Evolutionary conservation across 1,140 invertebrate genomes (phyloP).

Genomic region (Phthorimaea operculella): DNA sequence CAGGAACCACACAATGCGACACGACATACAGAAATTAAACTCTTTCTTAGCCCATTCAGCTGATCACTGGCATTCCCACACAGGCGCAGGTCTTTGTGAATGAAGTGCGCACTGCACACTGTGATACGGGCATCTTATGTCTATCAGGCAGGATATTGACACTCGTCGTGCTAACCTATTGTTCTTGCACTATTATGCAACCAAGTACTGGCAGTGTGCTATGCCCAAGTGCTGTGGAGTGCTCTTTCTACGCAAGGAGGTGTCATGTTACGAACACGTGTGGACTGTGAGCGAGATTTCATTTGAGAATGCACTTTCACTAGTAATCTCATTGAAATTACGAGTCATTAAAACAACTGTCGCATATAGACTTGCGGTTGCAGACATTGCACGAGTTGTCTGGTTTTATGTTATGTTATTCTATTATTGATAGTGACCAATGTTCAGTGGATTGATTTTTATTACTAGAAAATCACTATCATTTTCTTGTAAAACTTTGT

Average conservation of each 20-base stretch:
- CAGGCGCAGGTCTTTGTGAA: constrained; percentile 42
- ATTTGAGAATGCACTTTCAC: background rate
- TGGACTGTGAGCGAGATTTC: constrained; percentile 6
- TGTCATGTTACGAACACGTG: constrained; percentile 61
- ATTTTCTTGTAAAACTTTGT: too few relatives aligned
- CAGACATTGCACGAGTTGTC: too few relatives aligned
- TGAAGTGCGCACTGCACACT: constrained; percentile 37
- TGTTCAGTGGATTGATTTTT: too few relatives aligned
- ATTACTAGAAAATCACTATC: too few relatives aligned
- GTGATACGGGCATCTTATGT: constrained; percentile 63
- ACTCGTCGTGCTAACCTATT: constrained; percentile 43
- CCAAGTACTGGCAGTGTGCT: background rate
- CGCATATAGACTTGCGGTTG: too few relatives aligned
- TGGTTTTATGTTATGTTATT: too few relatives aligned
- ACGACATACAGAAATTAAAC: too few relatives aligned
- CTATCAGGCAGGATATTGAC: constrained; percentile 59
- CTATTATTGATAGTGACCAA: too few relatives aligned
- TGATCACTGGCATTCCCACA: constrained; percentile 38
- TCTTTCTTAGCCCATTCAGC: too few relatives aligned
- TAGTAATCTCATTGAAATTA: background rate
- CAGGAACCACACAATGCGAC: too few relatives aligned
- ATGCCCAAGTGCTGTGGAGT: too few relatives aligned
- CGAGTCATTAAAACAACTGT: background rate
- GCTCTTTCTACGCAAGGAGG: constrained; percentile 18
- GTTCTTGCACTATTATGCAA: constrained; percentile 44